Percentiles rank a stretch among this genome's conserved stretches.
Evolutionary conservation across 2,888 invertebrate genomes (phyloP).

Genomic region (Amblyjoppa fuscipennis): DNA sequence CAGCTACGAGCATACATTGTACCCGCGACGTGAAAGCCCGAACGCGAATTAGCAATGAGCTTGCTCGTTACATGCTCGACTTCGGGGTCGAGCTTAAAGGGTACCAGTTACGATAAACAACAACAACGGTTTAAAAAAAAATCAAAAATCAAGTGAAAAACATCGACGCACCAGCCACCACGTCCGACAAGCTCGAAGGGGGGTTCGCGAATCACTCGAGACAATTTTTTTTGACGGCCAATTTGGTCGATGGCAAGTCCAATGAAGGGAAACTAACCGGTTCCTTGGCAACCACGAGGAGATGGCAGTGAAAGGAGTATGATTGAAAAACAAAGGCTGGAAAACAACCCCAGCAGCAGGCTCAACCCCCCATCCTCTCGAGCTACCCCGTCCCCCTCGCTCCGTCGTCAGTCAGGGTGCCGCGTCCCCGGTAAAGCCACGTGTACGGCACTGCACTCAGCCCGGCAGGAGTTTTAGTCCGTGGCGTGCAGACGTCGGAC

Average conservation of each 20-base stretch:
- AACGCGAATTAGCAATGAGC: not conserved
- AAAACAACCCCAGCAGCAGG: conserved; percentile 14
- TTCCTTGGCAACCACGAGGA: conserved; percentile 8
- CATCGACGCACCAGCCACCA: not conserved
- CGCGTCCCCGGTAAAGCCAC: conserved; percentile 69
- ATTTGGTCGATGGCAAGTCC: conserved; percentile 2
- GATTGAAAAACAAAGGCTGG: conserved; percentile 19
- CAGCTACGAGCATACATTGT: not conserved
- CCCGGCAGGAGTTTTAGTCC: conserved; percentile 47
- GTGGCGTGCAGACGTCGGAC: conserved; percentile 53
- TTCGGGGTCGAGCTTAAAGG: not conserved
- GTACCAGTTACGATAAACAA: not conserved
- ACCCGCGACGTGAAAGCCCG: not conserved
- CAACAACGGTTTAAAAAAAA: not conserved
- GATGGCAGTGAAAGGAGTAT: not conserved
- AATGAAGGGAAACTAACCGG: conserved; percentile 1
- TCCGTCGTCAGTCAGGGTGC: conserved; percentile 65
- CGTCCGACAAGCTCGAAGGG: not conserved
- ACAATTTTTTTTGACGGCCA: not conserved
- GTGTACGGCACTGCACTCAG: conserved; percentile 74
- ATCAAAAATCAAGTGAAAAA: not conserved
- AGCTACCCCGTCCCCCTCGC: conserved; percentile 50
- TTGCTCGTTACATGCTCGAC: conserved; percentile 4
- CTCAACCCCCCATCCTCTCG: conserved; percentile 40
- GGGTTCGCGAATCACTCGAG: not conserved